Evolutionary conservation across 1,140 invertebrate genomes (phyloP), one percentile per base, ranked within the genome.

Genomic region (Drosophila equinoxialis): DNA sequence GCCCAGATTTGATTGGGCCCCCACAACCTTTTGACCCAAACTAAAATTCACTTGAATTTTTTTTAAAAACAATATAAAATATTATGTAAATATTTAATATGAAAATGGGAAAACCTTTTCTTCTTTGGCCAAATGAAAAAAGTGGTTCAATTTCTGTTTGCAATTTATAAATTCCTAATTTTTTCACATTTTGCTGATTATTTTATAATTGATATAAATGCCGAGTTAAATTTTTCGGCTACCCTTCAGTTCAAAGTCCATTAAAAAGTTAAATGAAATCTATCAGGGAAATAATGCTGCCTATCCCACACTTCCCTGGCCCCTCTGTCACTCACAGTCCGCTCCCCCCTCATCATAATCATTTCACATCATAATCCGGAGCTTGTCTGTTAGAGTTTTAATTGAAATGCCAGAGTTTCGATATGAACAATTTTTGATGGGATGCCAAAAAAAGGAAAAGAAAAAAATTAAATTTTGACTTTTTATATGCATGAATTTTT

Each of bases 231-330:
- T 57, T 68, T 26, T 63, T 41, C 20, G 30, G 33, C 2, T 26
- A 35, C 71, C 23, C 68, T 68, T 67, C 33, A 60, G 64, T 42
- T 81, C 65, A 63, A 81, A 33, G 39, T 71, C 45, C 74, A 77
- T 85, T 85, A 85, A 82, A 86, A 85, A 86, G 81, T 85, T 86
- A 70, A 85, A 85, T 85, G 75, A 79, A 81, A 81, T 82, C 76
- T 86, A 86, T 85, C 63, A 68, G 65, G 41, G 13, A 20, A 55
- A 75, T 37, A 3, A 37, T 37, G 35, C 7, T 65, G 60, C 26
- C 26, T 30, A 64, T 66, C 51, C 58, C 23, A 4, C 7, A 20
- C 13, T n/a, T n/a, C 10, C n/a, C 14, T 13, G 45, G 6, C 41
- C 20, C 55, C 37, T 5, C 2, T n/a, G 6, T 30, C 41, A 14